Evolutionary conservation across 2,888 invertebrate genomes (phyloP).

Genomic region (Plutella xylostella): DNA sequence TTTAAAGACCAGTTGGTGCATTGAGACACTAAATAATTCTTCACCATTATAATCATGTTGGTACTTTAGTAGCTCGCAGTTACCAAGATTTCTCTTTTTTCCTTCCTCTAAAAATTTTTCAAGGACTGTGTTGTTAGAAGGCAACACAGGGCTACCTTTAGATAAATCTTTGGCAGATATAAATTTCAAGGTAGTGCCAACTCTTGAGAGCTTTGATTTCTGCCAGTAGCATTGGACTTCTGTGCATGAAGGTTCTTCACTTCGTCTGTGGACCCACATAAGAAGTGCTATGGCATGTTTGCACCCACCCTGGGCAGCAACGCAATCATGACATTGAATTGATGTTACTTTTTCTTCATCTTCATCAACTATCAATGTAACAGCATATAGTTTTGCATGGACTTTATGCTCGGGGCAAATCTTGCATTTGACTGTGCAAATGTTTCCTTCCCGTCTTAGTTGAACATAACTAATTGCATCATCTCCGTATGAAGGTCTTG

Average conservation of each 20-base stretch:
- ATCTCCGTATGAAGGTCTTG: constrained; percentile 23
- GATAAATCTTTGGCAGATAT: constrained; percentile 22
- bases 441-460: constrained; percentile 18
- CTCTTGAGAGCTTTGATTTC: constrained; percentile 25
- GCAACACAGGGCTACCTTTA: constrained; percentile 16
- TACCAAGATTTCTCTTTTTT: constrained; percentile 14
- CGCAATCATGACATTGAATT: constrained; percentile 10
- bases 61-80: constrained; percentile 10
- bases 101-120: constrained; percentile 19
- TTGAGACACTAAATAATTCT: neutral
- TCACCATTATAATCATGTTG: constrained; percentile 4
- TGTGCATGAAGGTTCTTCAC: constrained; percentile 28
- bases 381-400: neutral
- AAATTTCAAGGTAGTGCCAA: constrained; percentile 24
- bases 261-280: constrained; percentile 28
- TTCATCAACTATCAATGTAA: constrained; percentile 10
- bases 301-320: constrained; percentile 21
- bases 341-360: constrained; percentile 9
- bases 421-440: constrained; percentile 22
- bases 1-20: neutral
- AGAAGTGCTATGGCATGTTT: constrained; percentile 28
- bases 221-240: constrained; percentile 25
- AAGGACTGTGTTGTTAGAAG: constrained; percentile 15
- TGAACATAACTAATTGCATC: constrained; percentile 25
- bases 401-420: constrained; percentile 14